A percentile compares a stretch with the other conserved stretches of the same genome.
phyloP scores from a whole-genome alignment of 2,113 vertebrate genomes.

The Pampusana beccarii region DNA sequence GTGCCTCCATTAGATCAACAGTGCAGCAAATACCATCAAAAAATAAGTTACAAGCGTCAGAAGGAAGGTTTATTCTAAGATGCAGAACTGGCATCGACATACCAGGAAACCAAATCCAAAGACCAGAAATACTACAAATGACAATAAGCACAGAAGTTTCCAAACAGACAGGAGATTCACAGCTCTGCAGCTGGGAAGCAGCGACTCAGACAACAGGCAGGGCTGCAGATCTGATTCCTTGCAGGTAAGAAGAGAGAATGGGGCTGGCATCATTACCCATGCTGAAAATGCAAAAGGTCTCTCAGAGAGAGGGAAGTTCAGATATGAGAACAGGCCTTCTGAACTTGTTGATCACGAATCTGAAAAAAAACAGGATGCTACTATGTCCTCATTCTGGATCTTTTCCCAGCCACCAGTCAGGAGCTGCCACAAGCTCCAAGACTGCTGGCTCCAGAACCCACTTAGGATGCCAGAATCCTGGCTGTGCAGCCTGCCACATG shows the following conservation, averaged over 20 bases:
- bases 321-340: background rate
- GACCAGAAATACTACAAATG: background rate
- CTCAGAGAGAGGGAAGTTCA: background rate
- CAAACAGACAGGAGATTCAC: background rate
- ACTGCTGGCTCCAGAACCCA: slow-evolving; percentile 51
- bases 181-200: background rate
- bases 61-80: background rate
- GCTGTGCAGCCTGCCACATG: slow-evolving; percentile 22
- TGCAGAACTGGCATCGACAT: background rate
- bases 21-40: background rate
- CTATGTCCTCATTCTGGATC: background rate
- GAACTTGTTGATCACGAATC: background rate
- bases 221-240: background rate
- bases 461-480: slow-evolving; percentile 24
- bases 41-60: background rate
- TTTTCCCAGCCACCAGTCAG: background rate
- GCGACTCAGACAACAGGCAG: background rate
- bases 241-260: background rate
- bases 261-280: background rate
- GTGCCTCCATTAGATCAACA: background rate
- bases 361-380: background rate
- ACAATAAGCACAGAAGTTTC: background rate
- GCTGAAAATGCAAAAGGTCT: background rate
- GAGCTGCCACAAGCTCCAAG: background rate
- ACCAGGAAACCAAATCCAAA: background rate